Percentiles rank a stretch among this genome's conserved stretches.
Evolutionary conservation across 2,888 invertebrate genomes (phyloP).

Genomic region (Ormyrus thymus): DNA sequence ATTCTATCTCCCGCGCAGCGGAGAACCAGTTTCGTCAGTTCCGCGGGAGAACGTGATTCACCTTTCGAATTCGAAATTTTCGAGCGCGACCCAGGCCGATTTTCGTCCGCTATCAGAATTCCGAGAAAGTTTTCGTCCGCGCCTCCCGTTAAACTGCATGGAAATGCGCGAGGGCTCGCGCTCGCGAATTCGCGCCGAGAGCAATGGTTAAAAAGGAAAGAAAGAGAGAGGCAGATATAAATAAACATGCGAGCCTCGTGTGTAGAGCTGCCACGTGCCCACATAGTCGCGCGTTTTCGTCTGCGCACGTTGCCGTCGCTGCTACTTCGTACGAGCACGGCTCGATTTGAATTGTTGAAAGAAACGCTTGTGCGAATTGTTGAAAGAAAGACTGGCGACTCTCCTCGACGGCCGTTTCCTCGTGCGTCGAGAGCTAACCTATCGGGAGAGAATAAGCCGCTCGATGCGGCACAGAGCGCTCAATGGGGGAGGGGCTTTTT

Average conservation of each 20-base stretch:
- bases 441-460: not conserved
- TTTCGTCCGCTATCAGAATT: no score
- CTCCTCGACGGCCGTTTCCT: not conserved
- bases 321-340: no score
- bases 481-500: not conserved
- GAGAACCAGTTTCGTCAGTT: not conserved
- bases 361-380: no score
- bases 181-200: not conserved
- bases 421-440: not conserved
- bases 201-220: not conserved
- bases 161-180: not conserved
- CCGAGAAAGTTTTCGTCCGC: not conserved
- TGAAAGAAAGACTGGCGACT: no score
- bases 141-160: not conserved
- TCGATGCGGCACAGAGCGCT: not conserved
- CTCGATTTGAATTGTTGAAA: no score
- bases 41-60: not conserved
- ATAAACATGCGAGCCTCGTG: slow-evolving; percentile 11
- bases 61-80: no score
- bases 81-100: no score
- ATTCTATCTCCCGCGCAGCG: not conserved
- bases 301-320: no score
- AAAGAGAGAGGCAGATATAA: slow-evolving; percentile 14
- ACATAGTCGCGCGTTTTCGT: no score
- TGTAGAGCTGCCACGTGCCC: slow-evolving; percentile 11